Evolutionary conservation across 2,113 vertebrate genomes (phyloP), one percentile per base, ranked within the genome.

Genomic region (Spermophilus dauricus): DNA sequence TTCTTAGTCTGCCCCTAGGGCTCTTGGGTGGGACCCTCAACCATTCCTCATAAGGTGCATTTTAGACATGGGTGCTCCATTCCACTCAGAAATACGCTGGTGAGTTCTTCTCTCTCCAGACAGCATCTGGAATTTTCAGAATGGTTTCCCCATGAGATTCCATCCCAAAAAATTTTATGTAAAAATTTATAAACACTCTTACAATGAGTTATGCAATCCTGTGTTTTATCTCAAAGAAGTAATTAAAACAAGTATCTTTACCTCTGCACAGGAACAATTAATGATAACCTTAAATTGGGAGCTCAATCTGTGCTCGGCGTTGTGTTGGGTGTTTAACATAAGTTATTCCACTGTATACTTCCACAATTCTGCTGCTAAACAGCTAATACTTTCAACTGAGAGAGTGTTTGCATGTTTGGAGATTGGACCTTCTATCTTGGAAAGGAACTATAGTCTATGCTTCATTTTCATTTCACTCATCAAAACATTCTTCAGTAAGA

Each of bases 401-500:
- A 81, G 48, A 58, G 18, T 37, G 86, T 83, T 86, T n/a, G 1
- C 82, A 24, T 30, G 16, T 72, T 94, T 94, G 12, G 2, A 83
- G 91, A 89, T 3, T 48, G n/a, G 80, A 67, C 45, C 87, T 93
- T 2, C 5, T 22, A 39, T 48, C 78, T 67, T 10, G 32, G 65
- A 96, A 94, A 58, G 34, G 56, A 39, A 76, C 22, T 87, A 20
- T 39, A 37, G 18, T 73, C 78, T 91, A 32, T 0, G 4, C 87
- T 70, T 85, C 84, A 83, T 97, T 90, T 80, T 8, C 67, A 73
- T 72, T 96, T 81, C 84, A 88, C 84, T 94, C 89, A 92, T 65
- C 65, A 93, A 93, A 97, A 82, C 48, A 51, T n/a, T 32, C 76
- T 83, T 96, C 65, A 14, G 83, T 42, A 76, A 81, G 61, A 96